phyloP scores from a whole-genome alignment of 2,113 vertebrate species.

The Brachyhypopomus gauderio region DNA sequence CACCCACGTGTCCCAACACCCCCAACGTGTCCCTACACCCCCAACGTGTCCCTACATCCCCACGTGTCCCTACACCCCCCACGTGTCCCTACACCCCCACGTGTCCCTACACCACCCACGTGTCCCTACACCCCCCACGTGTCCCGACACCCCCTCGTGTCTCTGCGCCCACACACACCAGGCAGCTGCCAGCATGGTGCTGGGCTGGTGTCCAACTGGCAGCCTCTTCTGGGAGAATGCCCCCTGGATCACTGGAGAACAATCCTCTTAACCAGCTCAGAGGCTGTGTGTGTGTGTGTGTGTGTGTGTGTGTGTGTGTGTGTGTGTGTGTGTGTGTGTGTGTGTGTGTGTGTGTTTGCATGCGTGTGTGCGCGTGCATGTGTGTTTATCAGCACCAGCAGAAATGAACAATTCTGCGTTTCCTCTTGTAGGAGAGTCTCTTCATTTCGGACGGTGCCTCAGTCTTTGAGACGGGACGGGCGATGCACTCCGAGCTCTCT shows the following conservation, averaged over 20 bases:
- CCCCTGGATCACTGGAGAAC: conserved; percentile 59
- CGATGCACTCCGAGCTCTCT: conserved; percentile 32
- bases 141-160: no score
- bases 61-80: no score
- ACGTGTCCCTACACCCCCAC: no score
- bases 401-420: conserved; percentile 58
- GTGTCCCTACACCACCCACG: no score
- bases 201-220: conserved; percentile 63
- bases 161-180: conserved; percentile 3
- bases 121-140: no score
- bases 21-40: no score
- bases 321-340: no score
- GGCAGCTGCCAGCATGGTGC: conserved; percentile 56
- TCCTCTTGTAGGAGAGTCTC: conserved; percentile 46
- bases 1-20: no score
- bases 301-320: background rate
- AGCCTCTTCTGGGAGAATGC: conserved; percentile 55
- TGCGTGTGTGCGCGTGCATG: no score
- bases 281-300: conserved; percentile 34
- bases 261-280: conserved; percentile 68
- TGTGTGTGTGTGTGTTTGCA: no score
- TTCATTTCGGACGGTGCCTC: conserved; percentile 56
- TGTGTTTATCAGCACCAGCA: conserved; percentile 65
- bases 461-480: conserved; percentile 48
- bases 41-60: no score